Base-by-base conservation (phyloP, 2,797 vertebrate genomes). In the Eospalax fontanierii region DNA sequence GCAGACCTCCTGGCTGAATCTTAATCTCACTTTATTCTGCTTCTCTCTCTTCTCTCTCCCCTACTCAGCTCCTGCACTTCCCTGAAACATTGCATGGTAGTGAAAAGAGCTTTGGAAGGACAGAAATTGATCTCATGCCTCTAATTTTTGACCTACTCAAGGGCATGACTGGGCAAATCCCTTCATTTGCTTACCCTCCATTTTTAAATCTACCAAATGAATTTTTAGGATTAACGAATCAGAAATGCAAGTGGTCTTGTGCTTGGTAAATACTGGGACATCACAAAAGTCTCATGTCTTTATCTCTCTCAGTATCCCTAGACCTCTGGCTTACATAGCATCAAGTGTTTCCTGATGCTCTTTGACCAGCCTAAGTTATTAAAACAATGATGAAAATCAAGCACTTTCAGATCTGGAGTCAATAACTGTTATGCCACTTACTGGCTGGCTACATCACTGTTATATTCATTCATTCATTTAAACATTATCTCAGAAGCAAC, bases 171-270 rank as follows among this genome's bases (percentile, higher is more conserved):
- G 16, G 38, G 11, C 9, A 80, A 78, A 93, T 85, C 40, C 1
- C 54, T 94, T 87, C 89, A 82, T 90, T 88, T 92, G 26, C 90
- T 57, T n/a, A 63, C 6, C 28, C 24, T 93, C 50, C 40, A 68
- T 95, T 86, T 97, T 93, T 86, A 84, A 59, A 81, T 40, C 71
- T 87, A 70, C 40, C 46, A 89, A 81, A 74, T 30, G 43, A 40
- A 40, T 73, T 61, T 30, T n/a, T 35, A 83, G 43, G 54, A 35
- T 75, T 87, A 87, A 54, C 54, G 19, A 66, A 10, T 66, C 76
- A 84, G 71, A 46, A 35, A 73, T 33, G 28, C 54, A 35, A 78
- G 68, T 4, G 71, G 38, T 68, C 46, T 90, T 88, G 46, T 12
- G 28, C 28, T 40, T 40, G 1, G 15, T 57, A 54, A 22, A 40